Conservation (phyloP, 2,888 invertebrate genomes). For the Dioctria rufipes region DNA sequence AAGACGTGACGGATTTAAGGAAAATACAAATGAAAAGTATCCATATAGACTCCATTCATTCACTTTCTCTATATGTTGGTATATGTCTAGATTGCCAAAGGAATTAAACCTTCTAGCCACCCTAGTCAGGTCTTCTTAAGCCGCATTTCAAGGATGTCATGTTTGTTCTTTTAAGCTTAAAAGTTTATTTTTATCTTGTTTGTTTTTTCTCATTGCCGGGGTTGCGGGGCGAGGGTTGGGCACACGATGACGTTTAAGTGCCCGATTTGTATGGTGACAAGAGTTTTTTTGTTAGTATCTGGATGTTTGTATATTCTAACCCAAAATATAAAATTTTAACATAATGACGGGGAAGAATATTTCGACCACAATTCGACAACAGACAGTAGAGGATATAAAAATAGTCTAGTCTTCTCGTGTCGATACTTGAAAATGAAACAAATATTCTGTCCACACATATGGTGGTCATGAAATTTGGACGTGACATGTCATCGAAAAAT, state of each 20-base stretch:
- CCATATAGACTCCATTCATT: too few relatives aligned
- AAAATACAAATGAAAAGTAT: slow-evolving; percentile 14
- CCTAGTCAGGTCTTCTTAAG: slow-evolving; percentile 31
- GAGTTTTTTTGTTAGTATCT: background rate
- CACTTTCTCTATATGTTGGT: too few relatives aligned
- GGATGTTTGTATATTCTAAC: background rate
- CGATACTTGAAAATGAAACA: slow-evolving; percentile 7
- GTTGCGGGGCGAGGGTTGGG: background rate
- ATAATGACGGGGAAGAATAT: background rate
- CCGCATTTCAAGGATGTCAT: slow-evolving; percentile 47
- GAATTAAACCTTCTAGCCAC: slow-evolving; percentile 26
- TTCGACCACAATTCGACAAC: background rate
- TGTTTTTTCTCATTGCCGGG: too few relatives aligned
- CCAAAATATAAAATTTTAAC: slow-evolving; percentile 25
- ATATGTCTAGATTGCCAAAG: background rate
- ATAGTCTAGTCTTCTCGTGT: too few relatives aligned
- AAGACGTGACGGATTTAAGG: slow-evolving; percentile 43
- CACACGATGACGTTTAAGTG: slow-evolving; percentile 35
- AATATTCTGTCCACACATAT: slow-evolving; percentile 45
- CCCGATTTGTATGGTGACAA: slow-evolving; percentile 10
- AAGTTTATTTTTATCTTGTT: slow-evolving; percentile 8
- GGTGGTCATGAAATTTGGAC: slow-evolving; percentile 29
- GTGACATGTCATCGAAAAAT: slow-evolving; percentile 41
- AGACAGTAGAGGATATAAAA: background rate
- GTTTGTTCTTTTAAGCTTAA: slow-evolving; percentile 36